Base-by-base conservation (phyloP, 2,797 vertebrate genomes). In the Ataeniobius toweri region DNA sequence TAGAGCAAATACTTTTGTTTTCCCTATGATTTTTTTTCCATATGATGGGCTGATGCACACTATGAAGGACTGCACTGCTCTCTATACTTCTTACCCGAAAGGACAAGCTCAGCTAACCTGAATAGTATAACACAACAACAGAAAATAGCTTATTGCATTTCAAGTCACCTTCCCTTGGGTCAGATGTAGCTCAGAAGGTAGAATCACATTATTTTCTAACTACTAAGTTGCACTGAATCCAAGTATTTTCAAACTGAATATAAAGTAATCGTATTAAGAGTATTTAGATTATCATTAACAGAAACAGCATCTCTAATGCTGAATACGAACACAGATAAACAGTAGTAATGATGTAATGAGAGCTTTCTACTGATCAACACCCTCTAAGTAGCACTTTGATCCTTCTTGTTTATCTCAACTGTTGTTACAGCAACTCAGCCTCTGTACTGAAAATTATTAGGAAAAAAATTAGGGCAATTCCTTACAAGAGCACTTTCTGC, bases 341-440 rank as follows among this genome's bases (percentile, higher is more conserved):
- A 41, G 70, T 61, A 56, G 75, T 2, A 2, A 22, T 68, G 71
- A 22, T 59, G 74, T 58, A 81, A 78, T 53, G 46, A 69, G 56
- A 69, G 53, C 41, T 36, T 71, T 68, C 74, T 71, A 65, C 74
- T 41, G 36, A 50, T 79, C 46, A 22, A 39, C 24, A 51, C 44
- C 41, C 67, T 78, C 61, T 41, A 51, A 83, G 77, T 24, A 56
- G 65, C 73, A 28, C 56, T 76, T 76, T 78, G 69, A 77, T 68
- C 80, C 3, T 5, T 31, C 67, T 69, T 80, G 72, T 80, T 83
- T 61, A 71, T 75, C 79, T 70, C 22, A 53, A 46, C 75, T 78
- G 70, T 72, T 51, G 28, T 71, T 74, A 20, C 63, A 50, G 26
- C 73, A 31, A 41, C 61, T 76, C 24, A n/a, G 71, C 74, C n/a